A percentile compares a stretch with the other conserved stretches of the same genome.
Evolutionary conservation across 2,888 invertebrate genomes (phyloP).

Genomic region (Andrena flavipes): DNA sequence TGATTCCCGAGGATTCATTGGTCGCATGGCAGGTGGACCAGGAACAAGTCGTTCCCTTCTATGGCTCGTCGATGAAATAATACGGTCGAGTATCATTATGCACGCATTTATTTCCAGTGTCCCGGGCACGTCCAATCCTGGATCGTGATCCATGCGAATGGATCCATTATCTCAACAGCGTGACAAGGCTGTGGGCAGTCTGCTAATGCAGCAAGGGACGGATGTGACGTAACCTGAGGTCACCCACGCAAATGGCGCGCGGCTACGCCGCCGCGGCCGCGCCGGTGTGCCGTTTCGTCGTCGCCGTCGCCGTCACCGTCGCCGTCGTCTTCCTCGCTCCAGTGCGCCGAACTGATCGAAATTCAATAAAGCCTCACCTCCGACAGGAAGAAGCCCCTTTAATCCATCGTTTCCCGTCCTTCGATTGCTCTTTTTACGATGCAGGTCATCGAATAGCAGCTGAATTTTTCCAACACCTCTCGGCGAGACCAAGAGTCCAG

Average conservation of each 20-base stretch:
- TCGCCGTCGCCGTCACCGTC: constrained; percentile 36
- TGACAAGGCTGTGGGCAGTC: constrained; percentile 84
- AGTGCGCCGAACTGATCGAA: background rate
- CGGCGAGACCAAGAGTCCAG: background rate
- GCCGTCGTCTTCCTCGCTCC: constrained; percentile 25
- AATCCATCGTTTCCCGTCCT: too few relatives aligned
- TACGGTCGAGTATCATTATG: constrained; percentile 75
- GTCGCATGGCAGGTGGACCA: constrained; percentile 65
- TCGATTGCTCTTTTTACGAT: background rate
- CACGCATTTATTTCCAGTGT: constrained; percentile 82
- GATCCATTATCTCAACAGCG: constrained; percentile 84
- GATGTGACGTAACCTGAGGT: constrained; percentile 84
- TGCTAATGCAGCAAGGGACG: constrained; percentile 83
- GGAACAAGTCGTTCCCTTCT: constrained; percentile 67
- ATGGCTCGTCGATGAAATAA: constrained; percentile 70
- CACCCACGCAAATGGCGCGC: constrained; percentile 80
- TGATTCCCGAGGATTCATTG: constrained; percentile 46
- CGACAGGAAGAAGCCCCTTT: background rate
- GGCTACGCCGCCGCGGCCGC: constrained; percentile 41
- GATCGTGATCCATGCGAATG: constrained; percentile 83
- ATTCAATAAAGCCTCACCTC: constrained; percentile 15
- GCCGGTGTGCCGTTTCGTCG: constrained; percentile 50
- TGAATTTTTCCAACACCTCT: too few relatives aligned
- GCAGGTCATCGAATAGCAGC: background rate
- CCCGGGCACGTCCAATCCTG: constrained; percentile 81